Evolutionary conservation across 1,140 invertebrate species (phyloP), one percentile per base, ranked within the genome.

Genomic region (Lineus longissimus): DNA sequence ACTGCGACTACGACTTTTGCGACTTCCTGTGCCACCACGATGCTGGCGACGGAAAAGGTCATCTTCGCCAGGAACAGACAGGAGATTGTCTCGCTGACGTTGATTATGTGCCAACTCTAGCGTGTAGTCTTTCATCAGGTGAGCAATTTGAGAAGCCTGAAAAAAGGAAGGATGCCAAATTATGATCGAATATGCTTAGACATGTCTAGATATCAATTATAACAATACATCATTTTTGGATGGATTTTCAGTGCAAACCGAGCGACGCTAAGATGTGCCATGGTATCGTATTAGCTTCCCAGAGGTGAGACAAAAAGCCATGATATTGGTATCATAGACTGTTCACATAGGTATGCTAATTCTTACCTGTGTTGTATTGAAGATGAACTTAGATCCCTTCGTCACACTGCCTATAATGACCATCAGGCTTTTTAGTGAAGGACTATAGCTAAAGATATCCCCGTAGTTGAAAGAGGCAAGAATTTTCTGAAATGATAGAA

Each of bases 61-160:
- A 15, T 36, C 33, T 36, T 36, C 47, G 6, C 47, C 47, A n/a
- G 47, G 47, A 51, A 51, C 47, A 9, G 47, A 51, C 4, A 51
- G 25, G 19, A 51, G 47, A 51, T 51, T 51, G 25, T 51, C 25
- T 7, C 25, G n/a, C 6, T 6, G n/a, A 23, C 25, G n/a, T 15
- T 36, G 33, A 9, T 6, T 27, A n/a, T 59, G 61, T 31, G 45
- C 54, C 29, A 79, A 64, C 45, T 77, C 77, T 22, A 72, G 72
- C 47, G 73, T 76, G 77, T 97, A 96, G 78, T 96, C 93, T 73
- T 91, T 89, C 64, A 97, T 94, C 58, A 96, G 85, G 64, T 93
- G 94, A 43, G 92, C 91, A 76, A 97, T 95, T 82, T 95, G 93
- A 81, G 92, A 92, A 63, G 93, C 93, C 90, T 94, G 82, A 6